Evolutionary conservation across 2,797 vertebrate species (phyloP).

Genomic region (Oreortyx pictus): DNA sequence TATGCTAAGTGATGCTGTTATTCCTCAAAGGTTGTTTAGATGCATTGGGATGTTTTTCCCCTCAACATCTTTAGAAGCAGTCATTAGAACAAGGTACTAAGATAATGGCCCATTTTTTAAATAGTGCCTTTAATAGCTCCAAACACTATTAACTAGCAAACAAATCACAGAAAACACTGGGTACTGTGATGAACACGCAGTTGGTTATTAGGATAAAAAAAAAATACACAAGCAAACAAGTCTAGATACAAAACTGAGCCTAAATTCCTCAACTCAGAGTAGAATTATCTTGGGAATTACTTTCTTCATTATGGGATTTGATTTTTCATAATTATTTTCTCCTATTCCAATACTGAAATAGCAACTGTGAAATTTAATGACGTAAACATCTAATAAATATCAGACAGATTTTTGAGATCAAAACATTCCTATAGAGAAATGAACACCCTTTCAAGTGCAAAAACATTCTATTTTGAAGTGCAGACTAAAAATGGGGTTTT

Average conservation of each 20-base stretch:
- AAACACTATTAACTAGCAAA: not conserved
- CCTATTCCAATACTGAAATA: not conserved
- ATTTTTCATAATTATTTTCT: not conserved
- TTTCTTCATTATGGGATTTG: not conserved
- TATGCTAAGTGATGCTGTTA: fast-evolving
- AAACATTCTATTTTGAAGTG: not conserved
- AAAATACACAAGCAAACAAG: not conserved
- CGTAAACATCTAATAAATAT: not conserved
- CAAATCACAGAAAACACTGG: not conserved
- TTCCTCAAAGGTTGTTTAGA: not conserved
- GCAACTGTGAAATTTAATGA: not conserved
- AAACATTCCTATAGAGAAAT: not conserved
- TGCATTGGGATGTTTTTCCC: not conserved
- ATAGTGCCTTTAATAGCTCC: not conserved
- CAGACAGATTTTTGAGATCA: not conserved
- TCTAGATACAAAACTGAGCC: not conserved
- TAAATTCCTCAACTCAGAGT: not conserved
- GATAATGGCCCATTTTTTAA: not conserved
- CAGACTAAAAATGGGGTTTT: not conserved
- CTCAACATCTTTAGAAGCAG: not conserved
- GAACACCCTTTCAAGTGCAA: not conserved
- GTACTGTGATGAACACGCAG: fast-evolving
- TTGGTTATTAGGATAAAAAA: not conserved
- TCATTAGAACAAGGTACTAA: not conserved
- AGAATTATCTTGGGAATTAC: not conserved